phyloP scores from a whole-genome alignment of 2,888 invertebrate genomes.

The Caenorhabditis sulstoni region DNA sequence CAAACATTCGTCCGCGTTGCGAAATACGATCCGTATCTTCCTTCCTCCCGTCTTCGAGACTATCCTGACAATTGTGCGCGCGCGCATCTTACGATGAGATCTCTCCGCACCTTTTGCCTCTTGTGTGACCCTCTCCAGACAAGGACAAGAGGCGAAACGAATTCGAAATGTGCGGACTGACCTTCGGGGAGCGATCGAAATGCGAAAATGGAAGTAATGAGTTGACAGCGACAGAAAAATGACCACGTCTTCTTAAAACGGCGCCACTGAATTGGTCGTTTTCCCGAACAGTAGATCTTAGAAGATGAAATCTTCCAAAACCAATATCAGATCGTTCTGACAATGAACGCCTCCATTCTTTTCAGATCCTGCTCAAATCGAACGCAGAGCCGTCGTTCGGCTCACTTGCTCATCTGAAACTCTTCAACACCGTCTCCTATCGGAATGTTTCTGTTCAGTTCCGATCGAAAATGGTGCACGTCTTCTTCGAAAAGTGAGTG shows the following conservation, averaged over 20 bases:
- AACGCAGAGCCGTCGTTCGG: slow-evolving; percentile 63
- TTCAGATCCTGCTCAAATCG: slow-evolving; percentile 67
- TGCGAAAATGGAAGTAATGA: slow-evolving; percentile 13
- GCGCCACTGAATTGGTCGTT: too few relatives aligned
- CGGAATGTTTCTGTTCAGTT: slow-evolving; percentile 70
- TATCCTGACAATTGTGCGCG: slow-evolving; percentile 17
- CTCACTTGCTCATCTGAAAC: slow-evolving; percentile 63
- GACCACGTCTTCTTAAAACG: slow-evolving; percentile 1
- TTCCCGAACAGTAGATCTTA: too few relatives aligned
- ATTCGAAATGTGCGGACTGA: neutral
- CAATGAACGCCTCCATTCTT: neutral
- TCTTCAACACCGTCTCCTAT: slow-evolving; percentile 64
- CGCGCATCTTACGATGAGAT: neutral
- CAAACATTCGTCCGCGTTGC: slow-evolving; percentile 17
- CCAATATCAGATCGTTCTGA: too few relatives aligned
- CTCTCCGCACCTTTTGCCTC: slow-evolving; percentile 22
- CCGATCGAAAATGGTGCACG: slow-evolving; percentile 58
- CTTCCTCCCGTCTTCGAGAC: slow-evolving; percentile 15
- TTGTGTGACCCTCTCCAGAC: slow-evolving; percentile 55
- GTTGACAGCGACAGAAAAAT: slow-evolving; percentile 15
- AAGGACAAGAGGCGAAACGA: slow-evolving; percentile 18
- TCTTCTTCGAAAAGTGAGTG: slow-evolving; percentile 59
- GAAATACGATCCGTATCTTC: slow-evolving; percentile 48
- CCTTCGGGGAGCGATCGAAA: slow-evolving; percentile 37
- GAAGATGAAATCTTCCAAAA: too few relatives aligned